A percentile compares a stretch with the other conserved stretches of the same genome.
Evolutionary conservation across 2,113 vertebrate genomes (phyloP).

Genomic region (Lynx canadensis): DNA sequence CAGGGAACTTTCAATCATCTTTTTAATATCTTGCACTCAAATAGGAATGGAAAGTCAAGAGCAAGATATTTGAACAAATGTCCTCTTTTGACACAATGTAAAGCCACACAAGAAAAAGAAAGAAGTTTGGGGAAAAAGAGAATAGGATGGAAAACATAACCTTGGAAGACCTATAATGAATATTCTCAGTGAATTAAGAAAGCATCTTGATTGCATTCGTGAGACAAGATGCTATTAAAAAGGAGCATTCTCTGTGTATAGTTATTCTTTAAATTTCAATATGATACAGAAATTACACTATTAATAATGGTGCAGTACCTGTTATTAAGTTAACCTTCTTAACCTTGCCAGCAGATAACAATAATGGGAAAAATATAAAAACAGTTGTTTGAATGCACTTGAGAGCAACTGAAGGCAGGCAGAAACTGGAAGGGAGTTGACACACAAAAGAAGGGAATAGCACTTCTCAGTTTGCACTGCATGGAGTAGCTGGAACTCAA

Average conservation of each 20-base stretch:
- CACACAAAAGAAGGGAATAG: background rate
- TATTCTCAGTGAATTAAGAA: conserved; percentile 1
- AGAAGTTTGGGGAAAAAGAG: background rate
- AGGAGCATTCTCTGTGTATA: background rate
- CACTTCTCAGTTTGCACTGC: background rate
- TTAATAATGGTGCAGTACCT: background rate
- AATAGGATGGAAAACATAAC: background rate
- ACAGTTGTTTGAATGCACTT: background rate
- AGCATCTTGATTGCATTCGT: background rate
- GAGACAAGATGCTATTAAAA: background rate
- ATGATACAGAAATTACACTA: background rate
- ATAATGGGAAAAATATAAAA: background rate
- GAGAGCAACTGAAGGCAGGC: background rate
- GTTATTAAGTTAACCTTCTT: background rate
- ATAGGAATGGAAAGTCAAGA: background rate
- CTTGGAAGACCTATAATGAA: background rate
- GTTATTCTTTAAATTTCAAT: conserved; percentile 4
- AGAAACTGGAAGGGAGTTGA: background rate
- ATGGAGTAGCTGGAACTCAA: background rate
- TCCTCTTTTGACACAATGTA: background rate
- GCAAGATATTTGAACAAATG: background rate
- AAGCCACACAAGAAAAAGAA: background rate
- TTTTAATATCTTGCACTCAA: background rate
- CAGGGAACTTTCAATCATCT: background rate
- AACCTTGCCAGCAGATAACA: background rate